Percentiles rank a stretch among this genome's conserved stretches.
Evolutionary conservation across 2,888 invertebrate species (phyloP).

Genomic region (Bellardia bayeri): DNA sequence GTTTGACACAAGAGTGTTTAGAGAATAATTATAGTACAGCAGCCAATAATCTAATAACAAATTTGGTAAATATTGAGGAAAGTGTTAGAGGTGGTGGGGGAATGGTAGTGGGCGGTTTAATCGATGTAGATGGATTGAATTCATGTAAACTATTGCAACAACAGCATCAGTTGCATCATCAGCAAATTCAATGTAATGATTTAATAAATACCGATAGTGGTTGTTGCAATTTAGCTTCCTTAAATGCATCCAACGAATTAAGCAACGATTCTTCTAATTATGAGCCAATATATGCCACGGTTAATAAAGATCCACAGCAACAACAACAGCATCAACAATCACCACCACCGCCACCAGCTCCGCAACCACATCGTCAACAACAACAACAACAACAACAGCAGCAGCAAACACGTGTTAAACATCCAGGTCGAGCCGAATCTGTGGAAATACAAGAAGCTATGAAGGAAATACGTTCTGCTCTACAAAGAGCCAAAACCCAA

Average conservation of each 20-base stretch:
- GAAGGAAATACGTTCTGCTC: slow-evolving; percentile 92
- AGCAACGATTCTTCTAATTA: slow-evolving; percentile 76
- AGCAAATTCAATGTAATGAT: slow-evolving; percentile 74
- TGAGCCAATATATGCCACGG: slow-evolving; percentile 80
- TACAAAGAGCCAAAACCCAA: slow-evolving; percentile 86
- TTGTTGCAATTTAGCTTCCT: slow-evolving; percentile 75
- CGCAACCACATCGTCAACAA: slow-evolving; percentile 80
- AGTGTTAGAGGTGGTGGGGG: slow-evolving; percentile 27
- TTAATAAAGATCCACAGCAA: slow-evolving; percentile 75
- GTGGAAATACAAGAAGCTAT: slow-evolving; percentile 87
- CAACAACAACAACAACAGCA: slow-evolving; percentile 56
- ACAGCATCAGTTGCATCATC: slow-evolving; percentile 66
- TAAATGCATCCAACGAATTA: slow-evolving; percentile 75
- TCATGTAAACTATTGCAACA: slow-evolving; percentile 55
- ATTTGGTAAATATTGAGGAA: slow-evolving; percentile 66
- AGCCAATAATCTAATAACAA: slow-evolving; percentile 68
- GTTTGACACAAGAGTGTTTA: slow-evolving; percentile 72
- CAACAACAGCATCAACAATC: slow-evolving; percentile 77
- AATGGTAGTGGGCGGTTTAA: slow-evolving; percentile 64
- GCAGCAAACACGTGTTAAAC: slow-evolving; percentile 84
- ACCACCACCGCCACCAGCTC: slow-evolving; percentile 88
- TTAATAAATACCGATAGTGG: slow-evolving; percentile 75
- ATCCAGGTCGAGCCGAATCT: slow-evolving; percentile 84
- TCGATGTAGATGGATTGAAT: slow-evolving; percentile 59
- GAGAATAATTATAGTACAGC: slow-evolving; percentile 73